These are phyloP conservation scores for Sylvia atricapilla DNA, from an alignment of 2,113 vertebrate genomes.

Conservation along the genomic window DNA sequence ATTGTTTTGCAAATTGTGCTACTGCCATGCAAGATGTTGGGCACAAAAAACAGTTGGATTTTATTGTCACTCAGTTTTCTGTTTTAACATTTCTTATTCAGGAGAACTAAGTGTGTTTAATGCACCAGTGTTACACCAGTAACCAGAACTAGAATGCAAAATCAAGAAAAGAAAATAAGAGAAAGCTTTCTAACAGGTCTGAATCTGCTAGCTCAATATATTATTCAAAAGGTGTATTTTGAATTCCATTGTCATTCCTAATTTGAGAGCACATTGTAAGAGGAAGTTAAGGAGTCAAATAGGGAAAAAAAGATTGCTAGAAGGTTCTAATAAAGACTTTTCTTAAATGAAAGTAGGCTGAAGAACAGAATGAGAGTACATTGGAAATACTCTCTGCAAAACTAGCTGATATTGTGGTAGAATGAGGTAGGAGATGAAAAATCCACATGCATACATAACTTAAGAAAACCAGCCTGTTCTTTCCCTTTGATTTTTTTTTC, in stretches of 20 bases:
- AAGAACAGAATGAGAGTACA: background rate
- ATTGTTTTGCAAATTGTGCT: background rate
- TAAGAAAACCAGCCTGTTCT: background rate
- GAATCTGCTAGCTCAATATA: background rate
- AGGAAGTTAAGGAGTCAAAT: background rate
- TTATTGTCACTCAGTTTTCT: background rate
- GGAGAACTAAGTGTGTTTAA: background rate
- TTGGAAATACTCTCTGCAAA: background rate
- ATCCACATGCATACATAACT: background rate
- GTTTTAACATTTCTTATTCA: background rate
- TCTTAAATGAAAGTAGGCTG: background rate
- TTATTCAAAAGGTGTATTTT: background rate
- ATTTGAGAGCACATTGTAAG: background rate
- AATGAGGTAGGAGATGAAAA: background rate
- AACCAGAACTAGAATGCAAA: background rate
- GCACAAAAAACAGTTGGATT: background rate
- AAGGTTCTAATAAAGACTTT: background rate
- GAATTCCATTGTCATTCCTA: background rate
- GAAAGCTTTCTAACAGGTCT: background rate
- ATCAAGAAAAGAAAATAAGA: background rate
- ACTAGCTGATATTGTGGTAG: background rate
- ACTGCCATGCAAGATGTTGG: background rate
- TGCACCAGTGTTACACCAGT: background rate
- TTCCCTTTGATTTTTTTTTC: background rate
- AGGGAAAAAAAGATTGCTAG: background rate